Evolutionary conservation across 2,113 vertebrate species (phyloP).

Genomic region (Elachura formosa): DNA sequence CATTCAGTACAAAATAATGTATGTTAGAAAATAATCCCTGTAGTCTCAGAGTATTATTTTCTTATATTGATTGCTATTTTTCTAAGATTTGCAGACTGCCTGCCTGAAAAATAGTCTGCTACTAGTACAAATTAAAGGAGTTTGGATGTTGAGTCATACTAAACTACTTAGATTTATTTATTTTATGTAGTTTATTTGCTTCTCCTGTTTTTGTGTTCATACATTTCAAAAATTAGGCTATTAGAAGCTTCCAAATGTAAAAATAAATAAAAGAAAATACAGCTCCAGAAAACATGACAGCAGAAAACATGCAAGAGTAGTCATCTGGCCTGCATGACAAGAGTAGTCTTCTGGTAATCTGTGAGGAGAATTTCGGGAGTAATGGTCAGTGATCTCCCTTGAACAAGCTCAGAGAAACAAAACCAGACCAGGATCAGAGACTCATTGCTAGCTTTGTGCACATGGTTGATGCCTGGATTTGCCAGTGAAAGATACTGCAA

Average conservation of each 20-base stretch:
- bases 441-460: not conserved
- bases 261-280: not conserved
- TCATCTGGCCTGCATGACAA: not conserved
- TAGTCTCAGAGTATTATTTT: not conserved
- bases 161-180: not conserved
- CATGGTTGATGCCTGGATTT: not conserved
- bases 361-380: not conserved
- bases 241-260: not conserved
- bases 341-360: not conserved
- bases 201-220: not conserved
- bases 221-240: not conserved
- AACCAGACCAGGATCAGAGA: not conserved
- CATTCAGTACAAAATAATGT: not conserved
- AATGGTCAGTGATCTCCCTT: not conserved
- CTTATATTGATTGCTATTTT: slow-evolving; percentile 7
- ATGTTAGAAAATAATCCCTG: not conserved
- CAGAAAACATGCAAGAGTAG: not conserved
- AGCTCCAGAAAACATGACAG: not conserved
- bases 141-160: not conserved
- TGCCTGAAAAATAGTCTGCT: not conserved
- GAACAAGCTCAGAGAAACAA: not conserved
- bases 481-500: not conserved
- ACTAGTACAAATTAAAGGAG: not conserved
- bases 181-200: not conserved
- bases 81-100: not conserved